Evolutionary conservation across 2,113 vertebrate genomes (phyloP).

Genomic region (Chamaea fasciata): DNA sequence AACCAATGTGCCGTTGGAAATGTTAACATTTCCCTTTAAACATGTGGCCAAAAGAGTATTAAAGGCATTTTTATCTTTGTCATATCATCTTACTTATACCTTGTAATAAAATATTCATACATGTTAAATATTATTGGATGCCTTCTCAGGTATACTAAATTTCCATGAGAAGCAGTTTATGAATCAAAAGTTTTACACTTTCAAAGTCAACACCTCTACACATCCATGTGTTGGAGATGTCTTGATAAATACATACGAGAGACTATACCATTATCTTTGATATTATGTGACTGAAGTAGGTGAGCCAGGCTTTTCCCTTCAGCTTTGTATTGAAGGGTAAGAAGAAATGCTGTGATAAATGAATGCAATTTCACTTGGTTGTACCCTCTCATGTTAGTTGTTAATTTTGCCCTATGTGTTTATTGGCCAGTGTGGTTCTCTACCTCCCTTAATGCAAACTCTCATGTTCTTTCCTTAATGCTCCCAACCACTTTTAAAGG

Average conservation of each 20-base stretch:
- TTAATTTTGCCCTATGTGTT: not conserved
- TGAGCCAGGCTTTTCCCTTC: not conserved
- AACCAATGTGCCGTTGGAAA: not conserved
- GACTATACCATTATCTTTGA: not conserved
- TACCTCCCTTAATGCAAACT: not conserved
- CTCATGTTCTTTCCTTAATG: not conserved
- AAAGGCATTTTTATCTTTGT: not conserved
- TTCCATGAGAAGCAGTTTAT: not conserved
- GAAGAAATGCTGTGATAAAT: not conserved
- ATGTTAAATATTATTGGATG: not conserved
- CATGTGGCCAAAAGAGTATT: not conserved
- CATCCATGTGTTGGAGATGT: not conserved
- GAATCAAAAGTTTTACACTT: not conserved
- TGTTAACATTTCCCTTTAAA: not conserved
- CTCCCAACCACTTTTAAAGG: constrained; percentile 4
- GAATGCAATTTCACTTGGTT: not conserved
- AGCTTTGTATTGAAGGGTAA: not conserved
- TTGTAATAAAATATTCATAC: not conserved
- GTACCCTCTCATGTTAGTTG: not conserved
- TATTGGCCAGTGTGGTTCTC: not conserved
- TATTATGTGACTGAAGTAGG: not conserved
- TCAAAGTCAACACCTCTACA: not conserved
- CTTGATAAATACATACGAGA: not conserved
- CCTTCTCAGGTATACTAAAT: not conserved
- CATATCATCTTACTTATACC: not conserved